Base-by-base conservation (phyloP, 2,113 vertebrate species). In the Glaucomys volans region DNA sequence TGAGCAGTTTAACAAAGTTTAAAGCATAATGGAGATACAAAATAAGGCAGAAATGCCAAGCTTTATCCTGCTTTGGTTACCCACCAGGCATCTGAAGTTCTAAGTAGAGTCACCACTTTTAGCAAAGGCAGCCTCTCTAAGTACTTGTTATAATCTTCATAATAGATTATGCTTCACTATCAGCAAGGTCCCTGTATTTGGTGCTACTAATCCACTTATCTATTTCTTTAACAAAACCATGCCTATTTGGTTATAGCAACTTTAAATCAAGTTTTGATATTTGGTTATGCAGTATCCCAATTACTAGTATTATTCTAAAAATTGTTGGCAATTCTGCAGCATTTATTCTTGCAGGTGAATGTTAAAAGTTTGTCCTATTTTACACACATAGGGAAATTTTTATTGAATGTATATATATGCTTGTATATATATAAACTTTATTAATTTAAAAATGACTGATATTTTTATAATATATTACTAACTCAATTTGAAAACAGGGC, bases 401-500 rank as follows among this genome's bases (percentile, higher is more conserved):
- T 6, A 50, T 35, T 74, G 40, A 66, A 57, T 37, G 50, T 64
- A 0, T 64, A 32, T 64, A 64, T 64, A 32, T 24, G 5, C n/a
- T n/a, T 57, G 5, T 59, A 59, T 64, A 64, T 69, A 37, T n/a
- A 37, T 30, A 75, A 52, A 57, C 24, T 90, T 86, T 50, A 82
- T 71, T 82, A 32, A 83, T 54, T 91, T 87, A 88, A 47, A 52
- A 94, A 35, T 71, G 52, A 71, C n/a, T 87, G 24, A 54, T 52
- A 28, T 74, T 94, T 47, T 95, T 20, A 57, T 81, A 50, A 75
- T 26, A 18, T 18, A 57, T 17, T 30, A 82, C 30, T 83, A 84
- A 83, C 40, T 81, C 74, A 86, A 67, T 59, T 71, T 47, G 26
- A 79, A 47, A 84, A 72, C 5, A 67, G 35, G 28, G 20, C 14